Evolutionary conservation across 2,888 invertebrate species (phyloP), one percentile per base, ranked within the genome.

Genomic region (Acronicta psi): DNA sequence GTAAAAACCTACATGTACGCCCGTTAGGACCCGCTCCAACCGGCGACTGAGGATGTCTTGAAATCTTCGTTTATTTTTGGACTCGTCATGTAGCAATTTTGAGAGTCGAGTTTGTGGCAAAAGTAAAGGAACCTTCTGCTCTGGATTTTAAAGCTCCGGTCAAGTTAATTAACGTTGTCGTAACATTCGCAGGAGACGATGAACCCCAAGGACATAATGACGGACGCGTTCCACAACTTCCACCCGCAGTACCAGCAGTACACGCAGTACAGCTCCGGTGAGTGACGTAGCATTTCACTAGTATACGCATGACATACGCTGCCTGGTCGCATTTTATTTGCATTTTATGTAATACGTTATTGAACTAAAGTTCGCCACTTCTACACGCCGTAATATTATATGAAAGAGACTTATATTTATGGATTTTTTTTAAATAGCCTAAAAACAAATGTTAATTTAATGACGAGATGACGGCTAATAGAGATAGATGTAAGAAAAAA

Each of bases 211-310:
- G 99, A 99, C 95, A 99, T 99, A 91, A 99, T 99, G 99, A 99
- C 99, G 84, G 99, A 99, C 92, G 99, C 99, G 87, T 99, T 99
- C 94, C 99, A 99, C 94, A 99, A 99, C 95, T 99, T 99, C 96
- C 99, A 99, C 95, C 99, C 99, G 53, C 99, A 99, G 90, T 99
- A 99, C 94, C 99, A 99, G 92, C 99, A 99, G 92, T 99, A 99
- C 94, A 99, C 99, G 36, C 99, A 99, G 93, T 98, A 98, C 89
- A 98, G 98, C 94, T 98, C 98, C 84, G 98, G 98, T 98, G 94
- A 95, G 96, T 95, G 71, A 80, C 77, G 54, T 53, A 49, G 46
- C 47, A 18, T 14, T 72, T 18, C 16, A 59, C 61, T 58, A 50
- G 49, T 59, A 44, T 58, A 51, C 40, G 57, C 75, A 77, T 78